These are phyloP conservation scores for Kryphioiulus occultus DNA, from an alignment of 2,888 invertebrate genomes.

Conservation along the genomic window DNA sequence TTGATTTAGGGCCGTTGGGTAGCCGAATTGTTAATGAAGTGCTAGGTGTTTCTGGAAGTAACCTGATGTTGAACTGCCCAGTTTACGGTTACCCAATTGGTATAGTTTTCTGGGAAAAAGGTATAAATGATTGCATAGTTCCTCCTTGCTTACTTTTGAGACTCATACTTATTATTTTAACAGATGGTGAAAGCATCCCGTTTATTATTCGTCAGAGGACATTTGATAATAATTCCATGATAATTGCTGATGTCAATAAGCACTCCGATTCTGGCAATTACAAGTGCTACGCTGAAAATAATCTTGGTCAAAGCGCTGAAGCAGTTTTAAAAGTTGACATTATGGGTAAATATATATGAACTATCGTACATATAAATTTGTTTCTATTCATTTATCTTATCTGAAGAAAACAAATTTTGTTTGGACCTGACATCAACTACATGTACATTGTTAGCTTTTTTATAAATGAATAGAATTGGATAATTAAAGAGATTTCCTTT, in stretches of 20 bases:
- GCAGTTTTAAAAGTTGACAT: conserved; percentile 87
- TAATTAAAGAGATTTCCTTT: no score
- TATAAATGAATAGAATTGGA: no score
- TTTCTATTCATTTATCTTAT: no score
- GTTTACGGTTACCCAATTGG: conserved; percentile 45
- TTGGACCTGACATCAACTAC: no score
- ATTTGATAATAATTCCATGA: conserved; percentile 89
- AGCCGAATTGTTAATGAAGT: background rate
- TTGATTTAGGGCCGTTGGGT: conserved; percentile 39
- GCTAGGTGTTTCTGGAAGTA: background rate
- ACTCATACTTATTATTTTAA: background rate
- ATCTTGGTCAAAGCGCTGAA: conserved; percentile 75
- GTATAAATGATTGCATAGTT: no score
- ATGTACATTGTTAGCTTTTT: no score
- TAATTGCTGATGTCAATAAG: conserved; percentile 92
- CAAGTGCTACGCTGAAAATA: conserved; percentile 91
- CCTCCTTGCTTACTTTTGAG: no score
- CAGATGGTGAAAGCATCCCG: conserved; percentile 82
- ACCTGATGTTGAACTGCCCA: conserved; percentile 44
- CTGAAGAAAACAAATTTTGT: no score
- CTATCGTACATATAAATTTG: no score
- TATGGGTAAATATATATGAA: no score
- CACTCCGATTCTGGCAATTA: conserved; percentile 92
- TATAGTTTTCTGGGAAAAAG: conserved; percentile 42
- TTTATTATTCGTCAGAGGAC: conserved; percentile 95